Evolutionary conservation across 92 coral and sea anemone genomes (phyloP).

Genomic region (Diadumene lineata): DNA sequence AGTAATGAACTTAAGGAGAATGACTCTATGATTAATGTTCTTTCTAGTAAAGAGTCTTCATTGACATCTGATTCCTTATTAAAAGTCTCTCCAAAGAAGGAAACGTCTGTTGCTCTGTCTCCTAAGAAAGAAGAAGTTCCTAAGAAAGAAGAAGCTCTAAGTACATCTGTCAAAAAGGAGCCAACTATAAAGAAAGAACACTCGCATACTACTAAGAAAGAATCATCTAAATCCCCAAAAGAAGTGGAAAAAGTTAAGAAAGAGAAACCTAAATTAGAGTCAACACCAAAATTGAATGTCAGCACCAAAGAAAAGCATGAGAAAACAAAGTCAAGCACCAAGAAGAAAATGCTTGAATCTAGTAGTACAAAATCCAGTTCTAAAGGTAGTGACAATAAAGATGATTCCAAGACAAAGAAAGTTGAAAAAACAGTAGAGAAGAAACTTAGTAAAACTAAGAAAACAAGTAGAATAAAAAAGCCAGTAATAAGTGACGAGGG

Average conservation of each 20-base stretch:
- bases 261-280: constrained; percentile 19
- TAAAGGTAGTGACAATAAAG: constrained; percentile 24
- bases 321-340: constrained; percentile 29
- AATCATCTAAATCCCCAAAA: neutral
- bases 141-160: neutral
- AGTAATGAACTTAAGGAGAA: constrained; percentile 24
- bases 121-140: neutral
- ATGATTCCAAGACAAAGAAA: constrained; percentile 34
- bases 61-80: neutral
- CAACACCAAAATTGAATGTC: constrained; percentile 34
- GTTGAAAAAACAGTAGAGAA: constrained; percentile 25
- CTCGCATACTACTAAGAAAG: neutral
- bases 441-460: constrained; percentile 27
- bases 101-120: neutral
- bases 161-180: neutral
- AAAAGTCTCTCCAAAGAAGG: neutral
- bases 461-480: constrained; percentile 12
- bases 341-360: constrained; percentile 30
- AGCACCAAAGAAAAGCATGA: constrained; percentile 41
- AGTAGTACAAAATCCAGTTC: constrained; percentile 43
- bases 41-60: neutral
- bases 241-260: constrained; percentile 14
- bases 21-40: constrained; percentile 6
- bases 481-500: constrained; percentile 52
- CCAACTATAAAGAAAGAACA: neutral